These are phyloP conservation scores for Labeo rohita DNA, from an alignment of 2,113 vertebrate genomes.

Conservation along the genomic window DNA sequence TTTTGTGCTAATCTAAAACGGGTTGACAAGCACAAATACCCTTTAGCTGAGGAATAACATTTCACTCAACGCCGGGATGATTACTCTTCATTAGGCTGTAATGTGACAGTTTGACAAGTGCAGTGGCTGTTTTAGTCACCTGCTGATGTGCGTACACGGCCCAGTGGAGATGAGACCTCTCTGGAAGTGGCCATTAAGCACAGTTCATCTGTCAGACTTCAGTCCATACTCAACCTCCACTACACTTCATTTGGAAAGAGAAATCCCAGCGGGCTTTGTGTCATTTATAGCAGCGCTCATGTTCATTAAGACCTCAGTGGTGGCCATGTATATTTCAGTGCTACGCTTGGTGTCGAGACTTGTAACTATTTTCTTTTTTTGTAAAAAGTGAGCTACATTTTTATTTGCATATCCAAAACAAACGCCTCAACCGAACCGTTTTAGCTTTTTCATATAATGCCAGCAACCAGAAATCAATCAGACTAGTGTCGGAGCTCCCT, in stretches of 20 bases:
- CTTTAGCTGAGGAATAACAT: constrained; percentile 59
- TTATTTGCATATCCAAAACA: constrained; percentile 35
- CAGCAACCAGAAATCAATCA: constrained; percentile 63
- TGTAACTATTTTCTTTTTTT: background rate
- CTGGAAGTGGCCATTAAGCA: constrained; percentile 71
- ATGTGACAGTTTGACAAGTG: constrained; percentile 62
- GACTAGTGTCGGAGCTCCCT: constrained; percentile 78
- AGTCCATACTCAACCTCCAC: constrained; percentile 78
- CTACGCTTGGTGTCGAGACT: background rate
- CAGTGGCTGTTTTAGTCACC: constrained; percentile 62
- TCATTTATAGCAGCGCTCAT: constrained; percentile 68
- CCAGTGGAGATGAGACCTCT: constrained; percentile 70
- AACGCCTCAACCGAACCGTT: constrained; percentile 59
- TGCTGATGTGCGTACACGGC: constrained; percentile 57
- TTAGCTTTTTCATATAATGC: constrained; percentile 70
- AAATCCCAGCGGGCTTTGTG: constrained; percentile 79
- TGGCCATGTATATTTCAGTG: constrained; percentile 49
- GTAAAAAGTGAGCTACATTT: background rate
- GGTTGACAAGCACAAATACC: constrained; percentile 58
- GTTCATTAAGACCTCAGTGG: constrained; percentile 78
- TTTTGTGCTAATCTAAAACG: constrained; percentile 51
- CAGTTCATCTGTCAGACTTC: constrained; percentile 76
- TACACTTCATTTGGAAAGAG: constrained; percentile 79
- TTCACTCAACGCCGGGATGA: constrained; percentile 55
- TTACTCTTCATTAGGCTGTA: constrained; percentile 61